Evolutionary conservation across 1,140 invertebrate species (phyloP).

Genomic region (Ceratitis capitata): DNA sequence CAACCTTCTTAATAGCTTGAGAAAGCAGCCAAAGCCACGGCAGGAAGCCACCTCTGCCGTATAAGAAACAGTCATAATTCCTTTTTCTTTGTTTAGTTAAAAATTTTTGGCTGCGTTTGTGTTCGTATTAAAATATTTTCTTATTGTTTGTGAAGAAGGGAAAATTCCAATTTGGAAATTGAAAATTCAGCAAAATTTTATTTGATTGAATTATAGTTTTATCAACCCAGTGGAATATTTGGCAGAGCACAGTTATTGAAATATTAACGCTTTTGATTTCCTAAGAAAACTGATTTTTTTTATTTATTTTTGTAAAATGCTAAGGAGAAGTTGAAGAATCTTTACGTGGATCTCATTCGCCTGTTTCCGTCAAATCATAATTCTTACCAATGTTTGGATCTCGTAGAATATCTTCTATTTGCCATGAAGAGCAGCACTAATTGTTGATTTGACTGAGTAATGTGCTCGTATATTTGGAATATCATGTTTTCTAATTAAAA

Average conservation of each 20-base stretch:
- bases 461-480: no score
- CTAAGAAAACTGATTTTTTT: no score
- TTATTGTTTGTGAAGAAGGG: background rate
- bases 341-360: no score
- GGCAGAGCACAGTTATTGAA: no score
- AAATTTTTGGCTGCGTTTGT: background rate
- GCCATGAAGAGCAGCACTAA: no score
- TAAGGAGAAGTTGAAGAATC: no score
- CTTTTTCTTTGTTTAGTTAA: background rate
- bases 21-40: slow-evolving; percentile 51
- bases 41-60: slow-evolving; percentile 53
- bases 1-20: slow-evolving; percentile 51
- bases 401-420: no score
- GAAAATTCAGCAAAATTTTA: background rate
- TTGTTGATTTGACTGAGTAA: no score
- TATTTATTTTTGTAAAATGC: no score
- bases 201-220: background rate
- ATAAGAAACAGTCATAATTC: slow-evolving; percentile 58
- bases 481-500: no score
- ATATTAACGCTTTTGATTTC: background rate
- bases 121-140: background rate
- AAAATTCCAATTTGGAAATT: background rate
- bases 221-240: background rate
- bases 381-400: no score
- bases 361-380: no score